Conservation (phyloP, 2,113 vertebrate species). For the Oncorhynchus tshawytscha region DNA sequence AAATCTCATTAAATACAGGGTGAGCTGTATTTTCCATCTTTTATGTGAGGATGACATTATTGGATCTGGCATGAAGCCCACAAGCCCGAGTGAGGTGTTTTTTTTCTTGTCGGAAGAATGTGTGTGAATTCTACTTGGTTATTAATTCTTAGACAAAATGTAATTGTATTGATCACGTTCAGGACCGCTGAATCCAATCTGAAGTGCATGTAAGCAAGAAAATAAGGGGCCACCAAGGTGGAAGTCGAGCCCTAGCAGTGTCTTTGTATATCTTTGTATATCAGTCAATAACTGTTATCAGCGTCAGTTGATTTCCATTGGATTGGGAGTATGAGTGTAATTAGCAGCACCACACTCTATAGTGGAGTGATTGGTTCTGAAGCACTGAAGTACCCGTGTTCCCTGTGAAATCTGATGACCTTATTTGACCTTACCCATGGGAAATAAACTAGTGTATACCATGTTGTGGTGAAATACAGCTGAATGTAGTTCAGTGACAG, state of each 20-base stretch:
- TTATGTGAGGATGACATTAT: slow-evolving; percentile 25
- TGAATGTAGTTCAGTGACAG: not conserved
- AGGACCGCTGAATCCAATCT: slow-evolving; percentile 13
- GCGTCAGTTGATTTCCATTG: not conserved
- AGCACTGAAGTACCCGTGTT: not conserved
- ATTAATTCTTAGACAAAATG: slow-evolving; percentile 32
- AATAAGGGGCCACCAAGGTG: slow-evolving; percentile 21
- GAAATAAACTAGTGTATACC: not conserved
- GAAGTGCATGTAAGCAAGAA: slow-evolving; percentile 38
- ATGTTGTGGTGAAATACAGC: not conserved
- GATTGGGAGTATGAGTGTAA: not conserved
- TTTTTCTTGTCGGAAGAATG: not conserved
- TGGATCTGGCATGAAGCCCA: slow-evolving; percentile 21
- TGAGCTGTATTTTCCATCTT: not conserved
- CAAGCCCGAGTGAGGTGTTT: not conserved
- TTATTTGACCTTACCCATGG: not conserved
- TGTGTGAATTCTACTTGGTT: not conserved
- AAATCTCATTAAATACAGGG: slow-evolving; percentile 11
- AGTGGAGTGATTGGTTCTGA: not conserved
- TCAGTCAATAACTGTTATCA: slow-evolving; percentile 8
- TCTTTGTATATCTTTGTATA: slow-evolving; percentile 14
- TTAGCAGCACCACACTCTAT: not conserved
- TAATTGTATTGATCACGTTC: slow-evolving; percentile 31
- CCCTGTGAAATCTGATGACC: not conserved
- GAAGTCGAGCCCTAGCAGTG: not conserved